Evolutionary conservation across 2,113 vertebrate species (phyloP), one percentile per base, ranked within the genome.

Genomic region (Pitta sordida): DNA sequence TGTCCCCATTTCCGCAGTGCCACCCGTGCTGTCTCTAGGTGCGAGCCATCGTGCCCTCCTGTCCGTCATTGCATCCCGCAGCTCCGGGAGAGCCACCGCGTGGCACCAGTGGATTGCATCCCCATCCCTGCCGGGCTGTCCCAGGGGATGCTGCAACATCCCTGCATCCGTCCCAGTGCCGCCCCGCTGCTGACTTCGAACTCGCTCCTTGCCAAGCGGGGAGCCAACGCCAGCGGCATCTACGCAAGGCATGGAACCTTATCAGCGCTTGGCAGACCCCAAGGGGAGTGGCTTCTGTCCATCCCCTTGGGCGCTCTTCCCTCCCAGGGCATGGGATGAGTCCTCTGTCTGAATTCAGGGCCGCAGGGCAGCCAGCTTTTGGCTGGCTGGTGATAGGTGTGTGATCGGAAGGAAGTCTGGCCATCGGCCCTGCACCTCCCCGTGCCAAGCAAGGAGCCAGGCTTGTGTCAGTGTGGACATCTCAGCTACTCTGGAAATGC

Each of bases 201-300:
- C 62, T 85, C 1, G 0, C 44, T 56, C 29, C 55, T 26, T 34
- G 65, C 51, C 48, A 43, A 65, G 58, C 79, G 68, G 79, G 36
- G 30, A 86, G 44, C 49, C 4, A 8, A 64, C n/a, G 83, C n/a
- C 36, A 71, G 56, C 27, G 5, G 60, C 70, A 21, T 44, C n/a
- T 43, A 1, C 2, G 16, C 44, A 52, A n/a, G 60, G 24, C 73
- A 44, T 1, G 1, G 13, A 76, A 20, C 37, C 79, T 88, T 91
- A 90, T 91, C 90, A 65, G 68, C 3, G 3, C 43, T 51, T 74
- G 90, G 37, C 96, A 93, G 92, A 86, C 30, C 41, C 49, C 4
- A 3, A 34, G 73, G 48, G 88, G 83, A 83, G 55, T 46, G 71
- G 17, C 12, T 67, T 34, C 19, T 0, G 1, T 69, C 63, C 32